phyloP scores from a whole-genome alignment of 2,888 invertebrate genomes.

The Notodonta ziczac region DNA sequence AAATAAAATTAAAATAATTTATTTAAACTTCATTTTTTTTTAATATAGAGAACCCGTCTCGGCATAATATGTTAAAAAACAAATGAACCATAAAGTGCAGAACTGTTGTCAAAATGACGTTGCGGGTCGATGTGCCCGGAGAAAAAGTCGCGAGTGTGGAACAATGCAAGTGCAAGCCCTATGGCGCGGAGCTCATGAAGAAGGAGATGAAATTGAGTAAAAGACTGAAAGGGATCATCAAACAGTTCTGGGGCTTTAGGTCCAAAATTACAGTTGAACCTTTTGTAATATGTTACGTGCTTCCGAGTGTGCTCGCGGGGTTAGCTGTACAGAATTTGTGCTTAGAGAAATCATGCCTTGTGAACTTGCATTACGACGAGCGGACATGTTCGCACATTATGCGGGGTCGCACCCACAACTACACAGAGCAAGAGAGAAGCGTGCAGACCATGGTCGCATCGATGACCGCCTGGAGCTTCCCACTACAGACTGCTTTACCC shows the following conservation, averaged over 20 bases:
- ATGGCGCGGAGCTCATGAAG: slow-evolving; percentile 59
- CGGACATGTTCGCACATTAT: slow-evolving; percentile 81
- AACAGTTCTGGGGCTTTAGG: slow-evolving; percentile 71
- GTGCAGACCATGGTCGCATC: slow-evolving; percentile 83
- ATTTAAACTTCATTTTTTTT: slow-evolving; percentile 16
- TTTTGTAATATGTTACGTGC: slow-evolving; percentile 86
- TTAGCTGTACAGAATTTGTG: slow-evolving; percentile 83
- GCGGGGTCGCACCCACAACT: slow-evolving; percentile 71
- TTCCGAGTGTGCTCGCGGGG: slow-evolving; percentile 88
- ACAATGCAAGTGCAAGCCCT: slow-evolving; percentile 69
- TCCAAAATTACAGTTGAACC: slow-evolving; percentile 87
- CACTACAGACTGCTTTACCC: slow-evolving; percentile 84
- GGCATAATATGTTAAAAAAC: slow-evolving; percentile 48
- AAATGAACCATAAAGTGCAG: slow-evolving; percentile 66
- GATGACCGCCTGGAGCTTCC: slow-evolving; percentile 85
- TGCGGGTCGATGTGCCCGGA: slow-evolving; percentile 78
- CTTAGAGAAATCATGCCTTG: slow-evolving; percentile 85
- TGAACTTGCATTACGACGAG: slow-evolving; percentile 81
- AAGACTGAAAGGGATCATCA: slow-evolving; percentile 68
- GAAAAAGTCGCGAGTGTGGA: slow-evolving; percentile 73
- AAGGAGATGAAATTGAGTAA: slow-evolving; percentile 65
- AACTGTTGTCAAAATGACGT: slow-evolving; percentile 73
- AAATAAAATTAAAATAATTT: slow-evolving; percentile 17
- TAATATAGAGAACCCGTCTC: slow-evolving; percentile 16
- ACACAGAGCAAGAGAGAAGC: slow-evolving; percentile 70